Percentiles rank a stretch among this genome's conserved stretches.
phyloP scores from a whole-genome alignment of 2,888 invertebrate species.

The Selenia dentaria region DNA sequence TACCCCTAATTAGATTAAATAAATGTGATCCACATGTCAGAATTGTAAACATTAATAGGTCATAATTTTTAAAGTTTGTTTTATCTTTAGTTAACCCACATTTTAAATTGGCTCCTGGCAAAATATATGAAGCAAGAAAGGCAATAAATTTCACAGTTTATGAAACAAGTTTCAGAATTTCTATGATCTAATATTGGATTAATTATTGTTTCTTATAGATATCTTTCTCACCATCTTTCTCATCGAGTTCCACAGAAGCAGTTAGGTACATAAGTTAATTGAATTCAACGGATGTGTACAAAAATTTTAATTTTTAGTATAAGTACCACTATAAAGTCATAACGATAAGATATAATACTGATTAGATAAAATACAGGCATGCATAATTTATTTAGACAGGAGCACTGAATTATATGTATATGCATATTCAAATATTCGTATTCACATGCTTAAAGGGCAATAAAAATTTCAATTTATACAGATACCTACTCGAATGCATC shows the following conservation, averaged over 20 bases:
- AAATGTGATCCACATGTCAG: conserved; percentile 34
- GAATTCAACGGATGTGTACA: not conserved
- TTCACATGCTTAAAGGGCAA: conserved; percentile 2
- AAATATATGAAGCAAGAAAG: conserved; percentile 25
- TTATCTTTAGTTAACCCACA: conserved; percentile 32
- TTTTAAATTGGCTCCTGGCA: conserved; percentile 34
- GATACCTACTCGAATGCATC: conserved; percentile 22
- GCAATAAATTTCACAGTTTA: conserved; percentile 37
- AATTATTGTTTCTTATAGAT: conserved; percentile 16
- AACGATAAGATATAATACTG: not conserved
- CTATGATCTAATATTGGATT: conserved; percentile 33
- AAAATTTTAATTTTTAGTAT: not conserved
- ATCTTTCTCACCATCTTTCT: conserved; percentile 1
- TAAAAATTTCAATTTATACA: conserved; percentile 19
- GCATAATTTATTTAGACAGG: not conserved
- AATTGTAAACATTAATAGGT: conserved; percentile 32
- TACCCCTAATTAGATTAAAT: conserved; percentile 39
- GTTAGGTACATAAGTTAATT: conserved; percentile 16
- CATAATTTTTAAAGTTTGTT: conserved; percentile 33
- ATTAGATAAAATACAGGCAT: not conserved
- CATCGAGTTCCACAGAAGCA: conserved; percentile 19
- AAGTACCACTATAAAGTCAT: not conserved
- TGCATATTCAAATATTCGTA: conserved; percentile 18
- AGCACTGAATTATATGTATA: not conserved
- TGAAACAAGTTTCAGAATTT: conserved; percentile 25